Conservation (phyloP, 2,113 vertebrate genomes). For the Cottus gobio region DNA sequence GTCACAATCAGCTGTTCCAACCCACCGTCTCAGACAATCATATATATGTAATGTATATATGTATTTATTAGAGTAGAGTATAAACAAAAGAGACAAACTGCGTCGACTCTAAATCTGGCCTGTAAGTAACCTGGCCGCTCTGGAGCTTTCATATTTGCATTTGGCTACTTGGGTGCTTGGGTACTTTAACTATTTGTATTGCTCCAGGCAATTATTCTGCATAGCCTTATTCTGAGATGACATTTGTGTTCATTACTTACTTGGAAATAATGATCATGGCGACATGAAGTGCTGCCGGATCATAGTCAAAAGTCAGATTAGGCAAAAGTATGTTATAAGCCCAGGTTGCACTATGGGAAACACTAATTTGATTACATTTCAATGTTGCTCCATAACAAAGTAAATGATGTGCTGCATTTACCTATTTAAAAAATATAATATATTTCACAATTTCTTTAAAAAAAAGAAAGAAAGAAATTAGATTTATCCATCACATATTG, state of each 20-base stretch:
- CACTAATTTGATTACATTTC: neutral
- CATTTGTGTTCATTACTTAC: neutral
- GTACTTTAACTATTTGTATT: no score
- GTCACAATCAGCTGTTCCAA: no score
- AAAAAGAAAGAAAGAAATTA: neutral
- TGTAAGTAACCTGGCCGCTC: no score
- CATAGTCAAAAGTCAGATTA: neutral
- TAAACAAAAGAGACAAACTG: no score
- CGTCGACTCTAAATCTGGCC: no score
- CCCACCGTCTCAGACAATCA: no score
- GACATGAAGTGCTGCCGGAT: neutral
- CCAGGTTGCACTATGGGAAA: no score
- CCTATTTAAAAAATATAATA: neutral
- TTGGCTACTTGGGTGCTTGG: no score
- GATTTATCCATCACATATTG: neutral
- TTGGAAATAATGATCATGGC: neutral
- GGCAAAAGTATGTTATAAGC: neutral
- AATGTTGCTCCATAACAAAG: neutral
- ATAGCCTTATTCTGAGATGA: neutral
- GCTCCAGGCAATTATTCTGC: constrained; percentile 10
- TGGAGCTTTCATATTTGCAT: no score
- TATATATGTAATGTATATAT: no score
- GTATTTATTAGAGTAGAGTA: no score
- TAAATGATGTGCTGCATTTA: neutral
- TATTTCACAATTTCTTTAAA: neutral